Evolutionary conservation across 1,140 invertebrate genomes (phyloP).

Genomic region (Sinonovacula constricta): DNA sequence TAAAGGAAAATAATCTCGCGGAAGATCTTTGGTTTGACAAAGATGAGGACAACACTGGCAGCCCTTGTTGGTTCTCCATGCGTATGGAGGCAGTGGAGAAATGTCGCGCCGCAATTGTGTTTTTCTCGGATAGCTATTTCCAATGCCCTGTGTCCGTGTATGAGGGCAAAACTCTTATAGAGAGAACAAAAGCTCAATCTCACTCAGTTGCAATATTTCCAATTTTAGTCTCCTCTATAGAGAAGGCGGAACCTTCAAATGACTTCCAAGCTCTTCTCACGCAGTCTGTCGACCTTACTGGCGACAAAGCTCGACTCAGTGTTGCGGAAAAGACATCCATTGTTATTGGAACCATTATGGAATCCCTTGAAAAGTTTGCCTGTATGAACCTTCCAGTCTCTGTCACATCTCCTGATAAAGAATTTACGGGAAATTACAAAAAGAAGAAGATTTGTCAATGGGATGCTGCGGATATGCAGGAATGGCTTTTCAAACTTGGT

Average conservation of each 20-base stretch:
- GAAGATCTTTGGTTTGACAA: conserved; percentile 78
- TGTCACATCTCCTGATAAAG: conserved; percentile 64
- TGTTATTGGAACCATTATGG: conserved; percentile 74
- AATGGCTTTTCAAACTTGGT: conserved; percentile 76
- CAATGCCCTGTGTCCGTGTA: conserved; percentile 75
- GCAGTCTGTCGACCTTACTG: conserved; percentile 70
- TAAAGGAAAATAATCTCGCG: conserved; percentile 76
- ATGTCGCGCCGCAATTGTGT: conserved; percentile 72
- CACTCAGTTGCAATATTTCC: conserved; percentile 71
- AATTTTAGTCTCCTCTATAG: conserved; percentile 65
- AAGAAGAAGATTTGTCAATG: conserved; percentile 77
- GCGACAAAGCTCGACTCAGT: conserved; percentile 64
- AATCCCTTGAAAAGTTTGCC: conserved; percentile 74
- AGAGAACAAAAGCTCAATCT: conserved; percentile 64
- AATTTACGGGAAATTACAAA: conserved; percentile 75
- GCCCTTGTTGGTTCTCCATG: conserved; percentile 75
- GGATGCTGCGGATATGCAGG: conserved; percentile 74
- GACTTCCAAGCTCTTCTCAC: conserved; percentile 63
- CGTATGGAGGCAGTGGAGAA: conserved; percentile 76
- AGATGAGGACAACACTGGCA: conserved; percentile 75
- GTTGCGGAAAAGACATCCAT: conserved; percentile 76
- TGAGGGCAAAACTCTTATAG: conserved; percentile 73
- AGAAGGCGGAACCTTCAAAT: conserved; percentile 70
- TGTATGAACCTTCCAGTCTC: conserved; percentile 64
- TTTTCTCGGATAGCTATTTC: conserved; percentile 76